Base-by-base conservation (phyloP, 1,140 invertebrate genomes). In the Drosophila prosaltans region DNA sequence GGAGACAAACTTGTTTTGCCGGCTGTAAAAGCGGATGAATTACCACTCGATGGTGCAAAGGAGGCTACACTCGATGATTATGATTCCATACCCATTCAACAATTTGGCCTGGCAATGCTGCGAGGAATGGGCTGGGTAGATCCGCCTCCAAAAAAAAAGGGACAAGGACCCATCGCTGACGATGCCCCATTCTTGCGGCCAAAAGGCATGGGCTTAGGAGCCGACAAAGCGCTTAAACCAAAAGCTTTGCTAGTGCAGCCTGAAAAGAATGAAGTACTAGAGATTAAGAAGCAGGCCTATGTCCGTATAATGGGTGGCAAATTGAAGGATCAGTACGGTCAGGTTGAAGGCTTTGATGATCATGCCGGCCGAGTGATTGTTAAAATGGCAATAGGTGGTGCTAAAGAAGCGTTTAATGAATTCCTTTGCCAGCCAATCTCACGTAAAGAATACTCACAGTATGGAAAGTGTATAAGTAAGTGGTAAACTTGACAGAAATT, bases 61-160 rank as follows among this genome's bases (percentile, higher is more conserved):
- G 94, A 95, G 94, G 94, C 97, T 21, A 95, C 95, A 4, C 88
- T 97, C 39, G 96, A 97, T 74, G 97, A 99, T 93, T 99, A 99
- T 94, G 97, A 98, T 84, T 93, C 94, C 78, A 95, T 98, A 59
- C 98, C 98, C 1, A 95, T 99, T 55, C 94, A 95, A 91, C 94
- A 96, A 55, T 99, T 96, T 96, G 98, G 98, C 6, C 74, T 97
- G 80, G 98, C 98, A 4, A 96, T 99, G 96, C 93, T 99, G 11
- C 93, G 97, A 81, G 98, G 98, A 40, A 99, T 99, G 98, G 98
- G 98, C 0, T 99, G 97, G 97, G 94, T 77, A 2, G 92, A 92
- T 59, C 89, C 90, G 11, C 73, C 95, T 93, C 79, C 82, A 0
- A 36, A 95, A 95, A 94, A 96, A 94, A 78, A 95, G 95, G 89